Percentiles rank a stretch among this genome's conserved stretches.
Evolutionary conservation across 2,888 invertebrate species (phyloP).

Genomic region (Stenchaetothrips biformis): DNA sequence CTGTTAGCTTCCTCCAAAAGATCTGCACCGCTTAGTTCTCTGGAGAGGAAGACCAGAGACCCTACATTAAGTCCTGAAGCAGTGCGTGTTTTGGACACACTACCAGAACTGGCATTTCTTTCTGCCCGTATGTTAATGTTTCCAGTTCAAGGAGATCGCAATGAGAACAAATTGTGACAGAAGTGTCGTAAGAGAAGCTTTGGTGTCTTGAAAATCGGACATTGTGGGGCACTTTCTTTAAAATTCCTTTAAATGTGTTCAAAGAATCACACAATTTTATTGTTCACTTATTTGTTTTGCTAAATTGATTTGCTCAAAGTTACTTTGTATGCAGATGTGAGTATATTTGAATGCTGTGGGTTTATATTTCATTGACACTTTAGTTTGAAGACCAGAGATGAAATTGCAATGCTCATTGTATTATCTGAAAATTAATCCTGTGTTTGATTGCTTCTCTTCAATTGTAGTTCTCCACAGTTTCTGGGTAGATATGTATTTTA

Average conservation of each 20-base stretch:
- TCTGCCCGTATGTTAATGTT: constrained; percentile 13
- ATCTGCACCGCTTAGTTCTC: background rate
- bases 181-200: background rate
- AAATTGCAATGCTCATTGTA: too few species aligned
- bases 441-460: background rate
- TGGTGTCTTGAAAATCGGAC: background rate
- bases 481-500: too few species aligned
- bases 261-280: too few species aligned
- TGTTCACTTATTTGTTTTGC: too few species aligned
- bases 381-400: too few species aligned
- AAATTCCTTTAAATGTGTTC: background rate
- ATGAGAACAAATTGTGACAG: constrained; percentile 14
- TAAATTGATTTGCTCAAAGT: too few species aligned
- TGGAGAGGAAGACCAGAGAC: background rate
- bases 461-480: background rate
- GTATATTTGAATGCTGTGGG: too few species aligned
- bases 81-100: constrained; percentile 8
- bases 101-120: constrained; percentile 14
- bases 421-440: too few species aligned
- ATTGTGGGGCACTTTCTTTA: background rate
- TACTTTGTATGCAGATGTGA: too few species aligned
- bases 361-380: too few species aligned
- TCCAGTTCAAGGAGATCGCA: background rate
- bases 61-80: background rate
- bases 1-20: background rate